Evolutionary conservation across 2,113 vertebrate species (phyloP).

Genomic region (Euleptes europaea): DNA sequence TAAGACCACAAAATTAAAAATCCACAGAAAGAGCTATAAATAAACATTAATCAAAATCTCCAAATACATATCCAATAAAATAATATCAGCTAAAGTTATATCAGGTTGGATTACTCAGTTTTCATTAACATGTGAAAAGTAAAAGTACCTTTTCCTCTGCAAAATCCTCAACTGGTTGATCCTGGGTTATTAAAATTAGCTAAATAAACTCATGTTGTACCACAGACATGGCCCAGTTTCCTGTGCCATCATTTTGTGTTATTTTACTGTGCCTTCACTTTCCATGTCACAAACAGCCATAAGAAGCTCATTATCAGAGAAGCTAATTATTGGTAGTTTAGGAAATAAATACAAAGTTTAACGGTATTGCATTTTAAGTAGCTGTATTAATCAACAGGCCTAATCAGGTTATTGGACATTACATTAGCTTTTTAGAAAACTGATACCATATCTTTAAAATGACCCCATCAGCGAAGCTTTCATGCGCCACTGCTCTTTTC

Average conservation of each 20-base stretch:
- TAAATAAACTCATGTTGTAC: neutral
- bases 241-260: slow-evolving; percentile 2
- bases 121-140: neutral
- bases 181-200: neutral
- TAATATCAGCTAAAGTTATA: neutral
- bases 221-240: fast-evolving
- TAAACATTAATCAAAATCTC: neutral
- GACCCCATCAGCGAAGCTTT: neutral
- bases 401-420: neutral
- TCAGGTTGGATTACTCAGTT: neutral
- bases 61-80: neutral
- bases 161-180: neutral
- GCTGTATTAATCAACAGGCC: neutral
- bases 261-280: slow-evolving; percentile 3
- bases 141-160: neutral
- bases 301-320: slow-evolving; percentile 2
- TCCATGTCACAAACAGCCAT: neutral
- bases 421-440: neutral
- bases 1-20: neutral
- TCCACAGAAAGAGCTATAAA: neutral
- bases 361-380: neutral
- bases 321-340: neutral
- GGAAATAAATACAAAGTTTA: neutral
- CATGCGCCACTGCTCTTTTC: neutral
- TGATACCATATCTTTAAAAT: neutral